These are phyloP conservation scores for Erythrocebus patas DNA, from an alignment of 2,113 vertebrate genomes.

Conservation along the genomic window DNA sequence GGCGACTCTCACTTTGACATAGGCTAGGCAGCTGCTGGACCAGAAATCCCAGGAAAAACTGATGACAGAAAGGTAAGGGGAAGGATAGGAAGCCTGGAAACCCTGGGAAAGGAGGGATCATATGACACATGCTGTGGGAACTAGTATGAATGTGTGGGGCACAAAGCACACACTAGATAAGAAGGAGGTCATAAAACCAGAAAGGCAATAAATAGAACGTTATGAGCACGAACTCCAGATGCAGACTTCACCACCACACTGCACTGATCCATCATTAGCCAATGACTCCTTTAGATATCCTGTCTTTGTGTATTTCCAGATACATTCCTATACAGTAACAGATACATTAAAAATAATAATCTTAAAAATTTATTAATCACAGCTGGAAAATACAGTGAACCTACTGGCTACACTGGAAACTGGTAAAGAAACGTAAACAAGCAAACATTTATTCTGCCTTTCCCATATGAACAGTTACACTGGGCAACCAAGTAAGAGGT, in stretches of 20 bases:
- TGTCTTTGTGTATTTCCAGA: not conserved
- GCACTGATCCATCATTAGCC: not conserved
- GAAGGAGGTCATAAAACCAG: not conserved
- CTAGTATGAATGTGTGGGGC: not conserved
- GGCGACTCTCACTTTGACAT: not conserved
- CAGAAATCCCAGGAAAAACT: not conserved
- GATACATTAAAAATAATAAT: not conserved
- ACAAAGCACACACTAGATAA: not conserved
- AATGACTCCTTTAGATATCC: not conserved
- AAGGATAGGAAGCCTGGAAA: not conserved
- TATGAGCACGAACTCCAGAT: not conserved
- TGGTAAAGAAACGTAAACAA: not conserved
- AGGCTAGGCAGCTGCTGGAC: not conserved
- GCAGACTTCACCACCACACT: too few relatives aligned
- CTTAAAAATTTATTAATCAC: not conserved
- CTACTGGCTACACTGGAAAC: not conserved
- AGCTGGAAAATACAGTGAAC: not conserved
- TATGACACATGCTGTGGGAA: fast-evolving
- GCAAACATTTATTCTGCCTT: not conserved
- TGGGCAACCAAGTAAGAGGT: not conserved
- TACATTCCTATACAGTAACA: not conserved
- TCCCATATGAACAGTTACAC: not conserved
- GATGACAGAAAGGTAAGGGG: not conserved
- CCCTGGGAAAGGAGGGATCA: not conserved
- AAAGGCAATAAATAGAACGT: not conserved